These are phyloP conservation scores for Nyctereutes procyonoides DNA, from an alignment of 2,113 vertebrate species.

Conservation along the genomic window DNA sequence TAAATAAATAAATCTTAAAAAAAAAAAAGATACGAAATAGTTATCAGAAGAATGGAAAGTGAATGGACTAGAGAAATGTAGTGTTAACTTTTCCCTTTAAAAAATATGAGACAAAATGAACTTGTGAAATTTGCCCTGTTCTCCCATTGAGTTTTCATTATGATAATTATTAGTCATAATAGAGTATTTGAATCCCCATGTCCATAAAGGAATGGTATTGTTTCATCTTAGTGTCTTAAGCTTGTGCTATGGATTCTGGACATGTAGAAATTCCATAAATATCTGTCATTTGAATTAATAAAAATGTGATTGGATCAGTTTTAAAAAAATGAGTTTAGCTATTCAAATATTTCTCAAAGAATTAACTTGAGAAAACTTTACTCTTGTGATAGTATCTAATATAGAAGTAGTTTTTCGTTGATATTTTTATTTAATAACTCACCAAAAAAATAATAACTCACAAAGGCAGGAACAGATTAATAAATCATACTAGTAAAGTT, in stretches of 20 bases:
- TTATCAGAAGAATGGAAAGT: background rate
- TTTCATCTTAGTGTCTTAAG: constrained; percentile 14
- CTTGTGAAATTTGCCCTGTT: background rate
- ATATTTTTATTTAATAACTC: constrained; percentile 31
- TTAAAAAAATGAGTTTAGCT: background rate
- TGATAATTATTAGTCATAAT: background rate
- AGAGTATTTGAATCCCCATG: background rate
- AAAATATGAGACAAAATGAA: background rate
- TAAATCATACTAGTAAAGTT: background rate
- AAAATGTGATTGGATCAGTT: background rate
- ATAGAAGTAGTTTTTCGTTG: constrained; percentile 36
- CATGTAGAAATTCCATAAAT: background rate
- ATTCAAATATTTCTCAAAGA: constrained; percentile 22
- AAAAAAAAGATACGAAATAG: background rate
- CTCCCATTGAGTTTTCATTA: background rate
- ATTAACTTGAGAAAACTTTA: constrained; percentile 16
- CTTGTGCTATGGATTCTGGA: background rate
- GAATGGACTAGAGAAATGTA: background rate
- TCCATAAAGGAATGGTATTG: background rate
- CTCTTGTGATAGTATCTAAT: background rate
- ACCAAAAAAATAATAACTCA: background rate
- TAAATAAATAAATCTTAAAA: too few relatives aligned
- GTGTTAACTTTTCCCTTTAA: background rate
- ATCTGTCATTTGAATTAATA: background rate
- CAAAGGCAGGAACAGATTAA: background rate